Evolutionary conservation across 2,888 invertebrate genomes (phyloP).

Genomic region (Acronicta aceris): DNA sequence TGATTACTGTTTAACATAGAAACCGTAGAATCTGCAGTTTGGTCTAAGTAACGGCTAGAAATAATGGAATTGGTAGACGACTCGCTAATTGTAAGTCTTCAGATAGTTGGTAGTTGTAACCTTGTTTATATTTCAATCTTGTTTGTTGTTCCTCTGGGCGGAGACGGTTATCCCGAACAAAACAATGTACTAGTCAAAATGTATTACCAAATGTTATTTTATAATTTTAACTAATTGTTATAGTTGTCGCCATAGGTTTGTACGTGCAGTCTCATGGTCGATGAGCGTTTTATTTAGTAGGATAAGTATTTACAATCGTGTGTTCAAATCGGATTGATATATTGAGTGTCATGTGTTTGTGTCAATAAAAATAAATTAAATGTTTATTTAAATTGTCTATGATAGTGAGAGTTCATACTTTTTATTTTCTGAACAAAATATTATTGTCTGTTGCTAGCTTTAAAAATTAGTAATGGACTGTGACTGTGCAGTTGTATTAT

Average conservation of each 20-base stretch:
- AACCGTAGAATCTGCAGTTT: slow-evolving; percentile 10
- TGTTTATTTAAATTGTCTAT: slow-evolving; percentile 8
- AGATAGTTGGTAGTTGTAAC: slow-evolving; percentile 42
- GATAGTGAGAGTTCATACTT: slow-evolving; percentile 7
- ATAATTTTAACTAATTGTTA: slow-evolving; percentile 59
- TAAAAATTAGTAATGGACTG: slow-evolving; percentile 12
- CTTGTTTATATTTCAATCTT: slow-evolving; percentile 32
- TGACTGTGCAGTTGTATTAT: slow-evolving; percentile 21
- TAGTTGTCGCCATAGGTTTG: slow-evolving; percentile 51
- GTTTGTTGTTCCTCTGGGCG: slow-evolving; percentile 44
- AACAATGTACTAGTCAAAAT: slow-evolving; percentile 72
- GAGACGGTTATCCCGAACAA: slow-evolving; percentile 49
- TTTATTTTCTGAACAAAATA: slow-evolving; percentile 23
- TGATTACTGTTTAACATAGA: no score
- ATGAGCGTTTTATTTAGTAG: slow-evolving; percentile 19
- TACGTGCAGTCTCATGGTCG: slow-evolving; percentile 25
- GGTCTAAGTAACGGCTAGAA: slow-evolving; percentile 13
- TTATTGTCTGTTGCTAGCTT: slow-evolving; percentile 12
- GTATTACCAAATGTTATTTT: slow-evolving; percentile 72
- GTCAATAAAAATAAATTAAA: slow-evolving; percentile 10
- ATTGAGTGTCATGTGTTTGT: slow-evolving; percentile 35
- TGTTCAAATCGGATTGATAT: slow-evolving; percentile 51
- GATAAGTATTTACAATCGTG: slow-evolving; percentile 42
- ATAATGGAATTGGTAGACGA: slow-evolving; percentile 23
- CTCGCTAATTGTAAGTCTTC: slow-evolving; percentile 40